Evolutionary conservation across 2,113 vertebrate genomes (phyloP).

Genomic region (Hemicordylus capensis): DNA sequence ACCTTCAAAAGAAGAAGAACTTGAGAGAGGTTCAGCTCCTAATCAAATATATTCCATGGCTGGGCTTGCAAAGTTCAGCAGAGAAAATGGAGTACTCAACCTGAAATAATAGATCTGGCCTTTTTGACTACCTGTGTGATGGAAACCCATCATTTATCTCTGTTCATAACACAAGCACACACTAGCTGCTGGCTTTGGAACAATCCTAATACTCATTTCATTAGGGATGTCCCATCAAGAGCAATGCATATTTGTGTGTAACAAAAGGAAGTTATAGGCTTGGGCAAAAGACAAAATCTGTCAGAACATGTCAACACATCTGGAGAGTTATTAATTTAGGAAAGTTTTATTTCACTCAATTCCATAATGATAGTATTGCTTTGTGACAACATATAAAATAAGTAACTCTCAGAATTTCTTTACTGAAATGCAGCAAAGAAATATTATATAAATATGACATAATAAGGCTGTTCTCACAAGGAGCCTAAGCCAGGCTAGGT

Average conservation of each 20-base stretch:
- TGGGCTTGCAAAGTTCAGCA: background rate
- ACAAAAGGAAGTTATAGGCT: background rate
- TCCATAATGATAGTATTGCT: background rate
- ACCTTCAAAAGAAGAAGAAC: background rate
- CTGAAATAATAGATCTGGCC: background rate
- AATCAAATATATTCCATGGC: background rate
- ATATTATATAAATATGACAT: background rate
- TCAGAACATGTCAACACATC: background rate
- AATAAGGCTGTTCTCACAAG: too few species aligned
- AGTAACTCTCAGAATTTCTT: background rate
- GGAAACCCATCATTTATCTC: background rate
- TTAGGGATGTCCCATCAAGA: background rate
- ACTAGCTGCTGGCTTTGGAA: background rate
- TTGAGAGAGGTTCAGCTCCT: background rate
- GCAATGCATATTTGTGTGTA: background rate
- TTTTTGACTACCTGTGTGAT: fast-evolving
- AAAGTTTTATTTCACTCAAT: background rate
- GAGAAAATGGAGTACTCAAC: background rate
- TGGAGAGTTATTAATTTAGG: background rate
- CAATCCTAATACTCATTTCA: background rate
- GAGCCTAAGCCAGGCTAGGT: too few species aligned
- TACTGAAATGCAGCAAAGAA: background rate
- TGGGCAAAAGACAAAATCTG: background rate
- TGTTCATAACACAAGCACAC: background rate
- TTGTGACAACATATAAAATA: background rate